Evolutionary conservation across 2,888 invertebrate species (phyloP), one percentile per base, ranked within the genome.

Genomic region (Drosophila buzzatii): DNA sequence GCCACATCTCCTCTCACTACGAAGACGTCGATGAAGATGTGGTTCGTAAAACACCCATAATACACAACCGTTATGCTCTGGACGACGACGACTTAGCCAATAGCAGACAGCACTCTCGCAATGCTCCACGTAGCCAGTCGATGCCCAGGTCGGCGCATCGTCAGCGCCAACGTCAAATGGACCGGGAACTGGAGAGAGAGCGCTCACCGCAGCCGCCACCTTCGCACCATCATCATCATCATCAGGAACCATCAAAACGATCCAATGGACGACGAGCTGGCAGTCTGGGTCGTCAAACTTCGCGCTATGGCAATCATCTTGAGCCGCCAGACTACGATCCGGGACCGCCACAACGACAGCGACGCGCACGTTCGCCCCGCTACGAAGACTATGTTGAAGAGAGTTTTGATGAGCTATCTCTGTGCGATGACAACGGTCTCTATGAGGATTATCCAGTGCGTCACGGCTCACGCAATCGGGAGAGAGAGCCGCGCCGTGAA

Each of bases 61-160:
- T 96, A 45, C 96, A 95, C 90, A 96, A 96, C 91, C 95, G 94
- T 79, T 96, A 96, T 90, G 96, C 96, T 0, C 92, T 96, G 57
- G 95, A 95, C 57, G 93, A 93, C 55, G 88, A 85, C 39, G 62
- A 70, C 49, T 45, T 78, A 16, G 39, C 20, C 1, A 39, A 23
- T 4, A 68, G 57, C 6, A 74, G 63, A 3, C 74, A 75, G 3
- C 70, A 76, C 8, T 44, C 66, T 3, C 76, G 85, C 9, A 71
- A 74, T 12, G 70, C 84, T 3, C 79, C 89, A 5, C 82, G 92
- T 23, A 91, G 92, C 42, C 92, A 92, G 68, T 92, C 93, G 5
- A 92, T 93, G 92, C 93, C 92, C 2, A 87, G 92, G 33, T 89
- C 92, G 2, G 90, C 90, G 0, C 90, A 89, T 62, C 79, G 76